Evolutionary conservation across 1,140 invertebrate genomes (phyloP), one percentile per base, ranked within the genome.

Genomic region (Apocrypta bakeri): DNA sequence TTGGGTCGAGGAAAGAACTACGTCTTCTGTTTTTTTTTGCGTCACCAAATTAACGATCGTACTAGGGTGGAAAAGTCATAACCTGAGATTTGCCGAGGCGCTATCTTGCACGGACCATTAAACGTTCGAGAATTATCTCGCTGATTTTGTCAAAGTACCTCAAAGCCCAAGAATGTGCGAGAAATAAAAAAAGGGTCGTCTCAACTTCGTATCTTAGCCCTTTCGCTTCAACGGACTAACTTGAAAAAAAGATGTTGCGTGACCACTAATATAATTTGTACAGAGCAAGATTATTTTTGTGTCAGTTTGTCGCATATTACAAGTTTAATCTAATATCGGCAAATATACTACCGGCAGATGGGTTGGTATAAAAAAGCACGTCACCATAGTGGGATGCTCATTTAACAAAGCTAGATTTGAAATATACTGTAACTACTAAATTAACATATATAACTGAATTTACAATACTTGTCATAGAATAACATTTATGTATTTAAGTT

Each of bases 21-120:
- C 48, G 48, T 6, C 48, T 2, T 56, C 7, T n/a, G 17, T 21
- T 56, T 17, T 56, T 56, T 37, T 56, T 56, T 56, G 64, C 27
- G 64, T 29, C 64, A 4, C 27, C 25, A 66, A 66, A 66, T 66
- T 66, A 66, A 61, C 76, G n/a, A 29, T 33, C 33, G 69, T 21
- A 6, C 21, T n/a, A 66, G 69, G 48, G 74, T 74, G 12, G 79
- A 74, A 81, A 40, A 73, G 71, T 81, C 71, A 37, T 81, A 56
- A 29, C 37, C 63, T 42, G 68, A 80, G 33, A 33, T 33, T 48
- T 25, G 79, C 61, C 48, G 63, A 81, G 74, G 64, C 72, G 69
- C 31, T 71, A 64, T 56, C 69, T 64, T 17, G 79, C 56, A 25
- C 56, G 29, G 64, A 24, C 42, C 11, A 72, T 78, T 27, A 61